A percentile compares a stretch with the other conserved stretches of the same genome.
These are phyloP conservation scores for Nysson spinosus DNA, from an alignment of 2,888 invertebrate species.

Conservation along the genomic window DNA sequence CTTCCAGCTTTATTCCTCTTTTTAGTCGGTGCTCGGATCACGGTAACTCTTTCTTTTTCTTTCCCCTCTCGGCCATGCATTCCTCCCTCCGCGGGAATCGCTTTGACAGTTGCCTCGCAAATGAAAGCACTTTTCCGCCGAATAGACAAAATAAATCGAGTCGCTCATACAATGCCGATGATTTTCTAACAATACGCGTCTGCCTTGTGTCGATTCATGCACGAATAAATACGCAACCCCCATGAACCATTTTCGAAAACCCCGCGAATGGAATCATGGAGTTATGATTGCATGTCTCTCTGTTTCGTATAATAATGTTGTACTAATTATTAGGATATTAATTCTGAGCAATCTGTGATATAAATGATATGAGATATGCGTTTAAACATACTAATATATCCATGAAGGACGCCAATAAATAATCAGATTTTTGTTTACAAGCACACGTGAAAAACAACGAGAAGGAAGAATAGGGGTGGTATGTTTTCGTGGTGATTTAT, in stretches of 20 bases:
- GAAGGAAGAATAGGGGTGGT: slow-evolving; percentile 27
- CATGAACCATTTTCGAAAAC: slow-evolving; percentile 22
- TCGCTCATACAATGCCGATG: slow-evolving; percentile 56
- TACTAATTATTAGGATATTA: too few species aligned
- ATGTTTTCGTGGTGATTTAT: slow-evolving; percentile 62
- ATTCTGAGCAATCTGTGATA: too few species aligned
- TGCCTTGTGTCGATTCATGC: slow-evolving; percentile 37
- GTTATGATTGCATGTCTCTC: too few species aligned
- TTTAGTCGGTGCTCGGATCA: neutral
- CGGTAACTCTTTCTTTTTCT: slow-evolving; percentile 5
- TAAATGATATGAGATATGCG: neutral
- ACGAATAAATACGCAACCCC: slow-evolving; percentile 42
- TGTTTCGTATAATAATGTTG: too few species aligned
- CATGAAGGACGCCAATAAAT: neutral
- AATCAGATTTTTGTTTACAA: slow-evolving; percentile 8
- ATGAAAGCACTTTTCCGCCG: slow-evolving; percentile 66
- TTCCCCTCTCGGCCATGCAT: neutral
- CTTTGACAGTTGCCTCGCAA: slow-evolving; percentile 57
- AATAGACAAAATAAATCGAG: slow-evolving; percentile 70
- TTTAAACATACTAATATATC: neutral
- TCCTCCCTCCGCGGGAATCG: slow-evolving; percentile 25
- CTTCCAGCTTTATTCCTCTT: neutral
- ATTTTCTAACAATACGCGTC: slow-evolving; percentile 58
- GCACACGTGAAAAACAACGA: slow-evolving; percentile 21
- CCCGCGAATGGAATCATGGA: too few species aligned